Base-by-base conservation (phyloP, 2,113 vertebrate species). In the Vimba vimba region DNA sequence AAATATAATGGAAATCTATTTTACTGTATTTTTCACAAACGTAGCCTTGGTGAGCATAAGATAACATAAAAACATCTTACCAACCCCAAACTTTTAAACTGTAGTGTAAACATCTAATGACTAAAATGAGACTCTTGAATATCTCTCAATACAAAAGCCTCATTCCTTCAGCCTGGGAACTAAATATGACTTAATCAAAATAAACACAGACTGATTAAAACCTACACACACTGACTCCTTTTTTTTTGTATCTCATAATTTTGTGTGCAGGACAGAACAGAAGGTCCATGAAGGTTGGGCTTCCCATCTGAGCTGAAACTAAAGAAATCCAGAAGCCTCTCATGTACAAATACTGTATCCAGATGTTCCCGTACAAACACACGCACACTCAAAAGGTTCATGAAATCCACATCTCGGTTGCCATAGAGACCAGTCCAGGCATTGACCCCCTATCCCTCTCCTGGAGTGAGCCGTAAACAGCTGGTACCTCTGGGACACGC, bases 401-500 rank as follows among this genome's bases (percentile, higher is more conserved):
- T 89, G n/a, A 82, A 85, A 85, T 85, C 71, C 50, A 79, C 45
- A 89, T 23, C 85, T 84, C 68, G 88, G 94, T 95, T 91, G 57
- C 93, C 92, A 94, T 90, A 92, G 92, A 82, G 82, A 94, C 92
- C 83, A 62, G 88, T 90, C 91, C 89, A 93, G 93, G 93, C 87
- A 95, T 91, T 89, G 94, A 95, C 95, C 93, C 60, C 57, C 87
- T 90, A 85, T 64, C 85, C 89, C 90, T 88, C 87, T 90, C 91
- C 69, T 55, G 69, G 91, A 86, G 90, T 69, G 36, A 86, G 90
- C 91, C 93, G 89, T 89, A 91, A 91, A 95, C 91, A 93, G 85
- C 90, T 92, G 94, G 92, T 91, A 79, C 94, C 94, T 92, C 93
- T 95, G 94, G 92, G 92, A 95, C 90, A 91, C 91, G 94, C 89